Base-by-base conservation (phyloP, 2,113 vertebrate species). In the Procapra przewalskii region DNA sequence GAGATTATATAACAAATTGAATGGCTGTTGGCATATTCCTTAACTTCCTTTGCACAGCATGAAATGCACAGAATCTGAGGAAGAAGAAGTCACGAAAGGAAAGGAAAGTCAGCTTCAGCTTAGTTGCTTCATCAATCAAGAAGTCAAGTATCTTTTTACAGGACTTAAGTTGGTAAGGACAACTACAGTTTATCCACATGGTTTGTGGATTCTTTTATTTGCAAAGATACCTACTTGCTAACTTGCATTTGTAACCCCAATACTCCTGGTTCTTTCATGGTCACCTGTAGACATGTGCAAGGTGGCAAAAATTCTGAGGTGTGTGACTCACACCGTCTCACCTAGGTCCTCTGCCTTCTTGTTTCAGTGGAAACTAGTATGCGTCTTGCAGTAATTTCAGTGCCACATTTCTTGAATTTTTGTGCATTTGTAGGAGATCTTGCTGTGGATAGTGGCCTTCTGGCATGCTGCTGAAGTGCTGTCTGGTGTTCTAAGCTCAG, bases 81-180 rank as follows among this genome's bases (percentile, higher is more conserved):
- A 99, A 4, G 99, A 99, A 95, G 99, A 99, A 92, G 99, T 99
- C 55, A 99, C 99, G 97, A 99, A 99, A 98, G 99, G 99, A 97
- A 99, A 99, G 96, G 99, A 99, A 96, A 99, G 99, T 98, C 99
- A 99, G 60, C 99, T 99, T 93, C 99, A 99, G 82, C 99, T 99
- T 96, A 99, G 99, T 97, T 99, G 99, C 98, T 99, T 99, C 98
- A 99, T 99, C 98, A 99, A 99, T 99, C 99, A 99, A 98, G 99
- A 99, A 99, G 99, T 99, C 96, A 99, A 99, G 97, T 99, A 99
- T 96, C 99, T 99, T 93, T 99, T 99, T 97, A 99, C 99, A 88
- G 99, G 99, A 96, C 99, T 99, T 36, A 99, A 99, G 98, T 98
- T 99, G 99, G 99, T 99, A 98, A 98, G 99, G 59, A 81, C 4